Conservation (phyloP, 2,888 invertebrate genomes). For the Euclidia mi region DNA sequence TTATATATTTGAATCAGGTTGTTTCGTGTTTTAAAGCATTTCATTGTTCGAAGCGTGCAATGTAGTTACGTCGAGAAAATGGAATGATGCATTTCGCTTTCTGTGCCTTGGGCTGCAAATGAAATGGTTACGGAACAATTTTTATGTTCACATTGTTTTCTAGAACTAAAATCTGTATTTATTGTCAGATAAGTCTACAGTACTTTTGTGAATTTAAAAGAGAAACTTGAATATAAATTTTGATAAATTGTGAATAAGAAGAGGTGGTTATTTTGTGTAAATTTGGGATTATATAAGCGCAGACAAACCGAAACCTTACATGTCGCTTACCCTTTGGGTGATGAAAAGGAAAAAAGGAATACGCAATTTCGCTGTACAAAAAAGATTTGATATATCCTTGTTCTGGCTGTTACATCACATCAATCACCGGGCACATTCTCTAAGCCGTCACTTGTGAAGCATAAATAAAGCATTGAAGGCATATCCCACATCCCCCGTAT, state of each 20-base stretch:
- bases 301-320: constrained; percentile 35
- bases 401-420: constrained; percentile 75
- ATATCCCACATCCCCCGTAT: constrained; percentile 75
- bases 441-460: constrained; percentile 74
- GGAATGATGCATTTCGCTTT: constrained; percentile 83
- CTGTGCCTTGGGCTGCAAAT: constrained; percentile 84
- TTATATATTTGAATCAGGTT: constrained; percentile 79
- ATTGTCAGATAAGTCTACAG: constrained; percentile 22
- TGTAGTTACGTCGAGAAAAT: constrained; percentile 84
- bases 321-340: constrained; percentile 46
- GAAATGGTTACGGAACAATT: constrained; percentile 79
- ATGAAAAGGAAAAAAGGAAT: constrained; percentile 59
- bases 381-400: constrained; percentile 77
- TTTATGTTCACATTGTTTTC: constrained; percentile 71
- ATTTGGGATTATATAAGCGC: constrained; percentile 13
- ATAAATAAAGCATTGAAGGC: constrained; percentile 80
- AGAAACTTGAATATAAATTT: neutral
- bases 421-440: constrained; percentile 78
- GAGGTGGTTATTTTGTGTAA: constrained; percentile 13
- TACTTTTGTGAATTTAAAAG: too few relatives aligned
- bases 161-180: constrained; percentile 55
- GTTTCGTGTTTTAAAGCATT: constrained; percentile 87
- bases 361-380: constrained; percentile 65
- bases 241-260: neutral
- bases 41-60: constrained; percentile 85